These are phyloP conservation scores for Busseola fusca DNA, from an alignment of 2,888 invertebrate genomes.

Conservation along the genomic window DNA sequence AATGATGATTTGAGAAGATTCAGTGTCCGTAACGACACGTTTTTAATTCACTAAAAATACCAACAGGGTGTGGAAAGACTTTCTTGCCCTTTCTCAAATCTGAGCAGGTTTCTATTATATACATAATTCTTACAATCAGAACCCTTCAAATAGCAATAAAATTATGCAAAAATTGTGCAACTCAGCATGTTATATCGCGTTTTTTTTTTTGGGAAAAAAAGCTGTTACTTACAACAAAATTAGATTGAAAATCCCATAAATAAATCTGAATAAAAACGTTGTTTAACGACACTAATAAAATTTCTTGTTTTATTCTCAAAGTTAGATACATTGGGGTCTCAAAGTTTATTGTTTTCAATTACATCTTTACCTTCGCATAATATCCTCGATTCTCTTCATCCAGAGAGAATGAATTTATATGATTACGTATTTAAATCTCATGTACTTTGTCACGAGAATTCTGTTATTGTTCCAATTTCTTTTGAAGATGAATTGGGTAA, in stretches of 20 bases:
- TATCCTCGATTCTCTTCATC: slow-evolving; percentile 36
- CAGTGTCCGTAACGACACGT: neutral
- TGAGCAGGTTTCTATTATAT: neutral
- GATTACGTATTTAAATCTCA: slow-evolving; percentile 46
- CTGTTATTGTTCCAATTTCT: slow-evolving; percentile 37
- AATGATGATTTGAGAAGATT: too few species aligned
- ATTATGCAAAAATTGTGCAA: slow-evolving; percentile 29
- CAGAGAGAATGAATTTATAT: slow-evolving; percentile 41
- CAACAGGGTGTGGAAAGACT: too few species aligned
- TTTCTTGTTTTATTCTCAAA: slow-evolving; percentile 33
- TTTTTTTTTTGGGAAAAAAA: neutral
- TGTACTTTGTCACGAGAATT: slow-evolving; percentile 41
- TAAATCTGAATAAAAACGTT: slow-evolving; percentile 29
- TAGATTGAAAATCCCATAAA: slow-evolving; percentile 29
- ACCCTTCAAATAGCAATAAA: slow-evolving; percentile 21
- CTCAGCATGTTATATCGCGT: slow-evolving; percentile 3
- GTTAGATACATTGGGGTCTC: slow-evolving; percentile 36
- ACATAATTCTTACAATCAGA: slow-evolving; percentile 1
- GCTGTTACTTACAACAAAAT: slow-evolving; percentile 12
- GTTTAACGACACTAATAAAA: slow-evolving; percentile 37
- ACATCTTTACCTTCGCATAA: slow-evolving; percentile 56
- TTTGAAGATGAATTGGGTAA: slow-evolving; percentile 28
- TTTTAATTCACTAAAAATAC: neutral
- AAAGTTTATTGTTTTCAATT: slow-evolving; percentile 69
- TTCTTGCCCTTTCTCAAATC: neutral